Conservation (phyloP, 2,113 vertebrate species). For the Gadus macrocephalus region DNA sequence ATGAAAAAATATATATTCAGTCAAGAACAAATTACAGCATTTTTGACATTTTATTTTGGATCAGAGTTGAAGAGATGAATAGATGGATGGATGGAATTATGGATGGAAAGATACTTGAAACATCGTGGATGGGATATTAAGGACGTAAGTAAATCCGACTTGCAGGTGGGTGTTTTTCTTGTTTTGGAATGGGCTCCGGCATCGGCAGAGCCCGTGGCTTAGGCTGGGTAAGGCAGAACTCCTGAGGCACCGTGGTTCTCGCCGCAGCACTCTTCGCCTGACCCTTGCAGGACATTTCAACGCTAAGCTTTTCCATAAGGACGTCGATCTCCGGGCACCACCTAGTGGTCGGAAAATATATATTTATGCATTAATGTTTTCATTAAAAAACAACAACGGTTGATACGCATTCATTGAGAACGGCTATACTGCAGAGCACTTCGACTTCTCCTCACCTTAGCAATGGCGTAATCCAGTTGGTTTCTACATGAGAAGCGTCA, state of each 20-base stretch:
- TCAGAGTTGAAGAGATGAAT: too few relatives aligned
- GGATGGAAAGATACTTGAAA: neutral
- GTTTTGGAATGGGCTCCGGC: constrained; percentile 62
- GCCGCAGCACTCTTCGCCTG: constrained; percentile 53
- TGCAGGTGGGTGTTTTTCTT: constrained; percentile 75
- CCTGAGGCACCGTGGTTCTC: constrained; percentile 74
- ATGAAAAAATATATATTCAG: constrained; percentile 12
- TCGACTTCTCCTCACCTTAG: constrained; percentile 68
- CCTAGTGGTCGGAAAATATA: constrained; percentile 59
- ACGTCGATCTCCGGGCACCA: constrained; percentile 80
- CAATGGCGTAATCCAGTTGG: constrained; percentile 79
- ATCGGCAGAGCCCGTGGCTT: constrained; percentile 71
- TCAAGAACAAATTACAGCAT: neutral
- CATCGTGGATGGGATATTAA: too few relatives aligned
- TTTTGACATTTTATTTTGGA: neutral
- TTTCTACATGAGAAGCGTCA: constrained; percentile 72
- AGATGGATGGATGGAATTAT: neutral
- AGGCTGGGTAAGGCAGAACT: constrained; percentile 80
- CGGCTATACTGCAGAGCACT: neutral
- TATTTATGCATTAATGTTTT: neutral
- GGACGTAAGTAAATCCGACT: constrained; percentile 48
- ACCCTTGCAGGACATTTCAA: constrained; percentile 28
- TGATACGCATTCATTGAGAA: neutral
- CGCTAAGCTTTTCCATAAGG: constrained; percentile 71
- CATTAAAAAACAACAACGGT: neutral